These are phyloP conservation scores for Drosophila miranda DNA, from an alignment of 1,140 invertebrate genomes.

Conservation along the genomic window DNA sequence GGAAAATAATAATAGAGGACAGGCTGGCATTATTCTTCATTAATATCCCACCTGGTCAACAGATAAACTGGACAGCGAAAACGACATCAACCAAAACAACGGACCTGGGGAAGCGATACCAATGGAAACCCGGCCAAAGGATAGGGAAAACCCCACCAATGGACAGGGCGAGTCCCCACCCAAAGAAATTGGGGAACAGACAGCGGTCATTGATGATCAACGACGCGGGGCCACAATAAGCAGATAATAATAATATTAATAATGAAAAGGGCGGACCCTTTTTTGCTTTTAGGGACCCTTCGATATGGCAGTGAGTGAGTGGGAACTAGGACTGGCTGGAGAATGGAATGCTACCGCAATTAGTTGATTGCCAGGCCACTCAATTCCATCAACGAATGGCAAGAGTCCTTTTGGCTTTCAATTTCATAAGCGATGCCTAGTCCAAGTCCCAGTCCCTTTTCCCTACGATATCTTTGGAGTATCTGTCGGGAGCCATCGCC, in stretches of 20 bases:
- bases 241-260: conserved; percentile 61
- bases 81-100: neutral
- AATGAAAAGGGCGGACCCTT: conserved; percentile 37
- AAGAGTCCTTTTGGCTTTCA: conserved; percentile 58
- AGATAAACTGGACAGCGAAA: conserved; percentile 57
- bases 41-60: conserved; percentile 69
- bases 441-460: neutral
- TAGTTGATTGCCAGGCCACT: conserved; percentile 69
- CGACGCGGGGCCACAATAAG: conserved; percentile 45
- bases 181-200: too few relatives aligned
- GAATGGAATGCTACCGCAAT: conserved; percentile 53
- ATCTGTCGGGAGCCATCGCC: conserved; percentile 23
- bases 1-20: conserved; percentile 54
- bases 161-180: too few relatives aligned
- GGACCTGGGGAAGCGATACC: conserved; percentile 18
- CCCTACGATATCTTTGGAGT: neutral
- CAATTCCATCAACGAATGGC: conserved; percentile 64
- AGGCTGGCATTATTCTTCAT: conserved; percentile 63
- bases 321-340: neutral
- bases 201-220: conserved; percentile 16
- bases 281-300: neutral
- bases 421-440: conserved; percentile 55
- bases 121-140: conserved; percentile 33
- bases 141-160: too few relatives aligned
- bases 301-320: conserved; percentile 1